Conservation (phyloP, 2,797 vertebrate genomes). For the Sylvilagus floridanus region DNA sequence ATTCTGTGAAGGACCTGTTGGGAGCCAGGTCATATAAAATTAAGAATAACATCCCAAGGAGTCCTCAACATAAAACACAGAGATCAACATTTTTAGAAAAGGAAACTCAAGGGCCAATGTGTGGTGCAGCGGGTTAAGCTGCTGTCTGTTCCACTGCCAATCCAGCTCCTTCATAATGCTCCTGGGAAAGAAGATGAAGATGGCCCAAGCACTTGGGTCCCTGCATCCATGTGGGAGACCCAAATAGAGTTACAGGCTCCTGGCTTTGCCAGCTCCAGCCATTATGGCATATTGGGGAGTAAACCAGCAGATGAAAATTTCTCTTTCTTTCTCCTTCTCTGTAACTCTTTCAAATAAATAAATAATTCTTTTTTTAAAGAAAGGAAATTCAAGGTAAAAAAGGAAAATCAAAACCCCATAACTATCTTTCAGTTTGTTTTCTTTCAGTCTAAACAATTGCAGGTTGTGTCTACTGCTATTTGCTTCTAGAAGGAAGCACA, state of each 20-base stretch:
- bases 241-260: too few species aligned
- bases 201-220: too few species aligned
- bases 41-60: neutral
- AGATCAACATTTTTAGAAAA: neutral
- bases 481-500: constrained; percentile 23
- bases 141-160: too few species aligned
- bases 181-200: too few species aligned
- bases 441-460: neutral
- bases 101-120: neutral
- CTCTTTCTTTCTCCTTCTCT: too few species aligned
- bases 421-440: constrained; percentile 14
- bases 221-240: too few species aligned
- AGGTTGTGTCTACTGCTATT: neutral
- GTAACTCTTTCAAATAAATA: too few species aligned
- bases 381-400: constrained; percentile 27
- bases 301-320: too few species aligned
- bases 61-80: neutral
- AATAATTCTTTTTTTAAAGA: neutral
- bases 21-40: neutral
- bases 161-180: too few species aligned
- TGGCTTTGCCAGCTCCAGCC: too few species aligned
- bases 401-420: neutral
- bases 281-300: too few species aligned
- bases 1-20: neutral
- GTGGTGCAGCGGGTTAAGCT: too few species aligned